phyloP scores from a whole-genome alignment of 2,888 invertebrate genomes.

The Cyclophora albipunctata region DNA sequence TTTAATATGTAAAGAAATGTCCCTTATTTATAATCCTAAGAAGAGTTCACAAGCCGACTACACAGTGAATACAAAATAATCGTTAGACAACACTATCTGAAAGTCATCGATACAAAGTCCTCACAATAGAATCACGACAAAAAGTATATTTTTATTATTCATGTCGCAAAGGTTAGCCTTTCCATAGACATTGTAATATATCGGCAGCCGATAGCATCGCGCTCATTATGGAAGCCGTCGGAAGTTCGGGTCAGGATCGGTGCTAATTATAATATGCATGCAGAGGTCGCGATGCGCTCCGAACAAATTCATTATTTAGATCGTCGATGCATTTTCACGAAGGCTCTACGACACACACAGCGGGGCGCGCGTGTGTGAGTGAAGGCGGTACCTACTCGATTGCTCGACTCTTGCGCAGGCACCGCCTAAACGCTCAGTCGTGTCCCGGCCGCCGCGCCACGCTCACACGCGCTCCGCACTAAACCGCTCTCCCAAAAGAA shows the following conservation, averaged over 20 bases:
- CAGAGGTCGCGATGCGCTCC: not conserved
- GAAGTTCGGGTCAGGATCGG: conserved; percentile 12
- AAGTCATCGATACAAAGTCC: too few relatives aligned
- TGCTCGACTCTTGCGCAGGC: conserved; percentile 43
- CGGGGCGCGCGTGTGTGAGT: conserved; percentile 35
- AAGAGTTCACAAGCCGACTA: too few relatives aligned
- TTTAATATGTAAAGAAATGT: too few relatives aligned
- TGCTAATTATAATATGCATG: not conserved
- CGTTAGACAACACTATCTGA: too few relatives aligned
- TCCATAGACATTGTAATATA: too few relatives aligned
- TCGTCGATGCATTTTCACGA: conserved; percentile 57
- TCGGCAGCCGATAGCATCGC: too few relatives aligned
- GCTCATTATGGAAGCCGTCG: conserved; percentile 1
- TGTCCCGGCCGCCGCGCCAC: conserved; percentile 35
- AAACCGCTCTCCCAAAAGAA: conserved; percentile 6
- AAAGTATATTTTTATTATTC: too few relatives aligned
- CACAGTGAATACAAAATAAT: too few relatives aligned
- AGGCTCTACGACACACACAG: conserved; percentile 38
- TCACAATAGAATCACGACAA: too few relatives aligned
- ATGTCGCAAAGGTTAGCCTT: too few relatives aligned
- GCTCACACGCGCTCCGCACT: conserved; percentile 31
- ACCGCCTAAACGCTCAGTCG: conserved; percentile 58
- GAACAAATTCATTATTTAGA: not conserved
- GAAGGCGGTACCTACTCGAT: conserved; percentile 37
- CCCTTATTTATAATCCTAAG: too few relatives aligned